phyloP scores from a whole-genome alignment of 2,797 vertebrate genomes.

The Podarcis siculus region DNA sequence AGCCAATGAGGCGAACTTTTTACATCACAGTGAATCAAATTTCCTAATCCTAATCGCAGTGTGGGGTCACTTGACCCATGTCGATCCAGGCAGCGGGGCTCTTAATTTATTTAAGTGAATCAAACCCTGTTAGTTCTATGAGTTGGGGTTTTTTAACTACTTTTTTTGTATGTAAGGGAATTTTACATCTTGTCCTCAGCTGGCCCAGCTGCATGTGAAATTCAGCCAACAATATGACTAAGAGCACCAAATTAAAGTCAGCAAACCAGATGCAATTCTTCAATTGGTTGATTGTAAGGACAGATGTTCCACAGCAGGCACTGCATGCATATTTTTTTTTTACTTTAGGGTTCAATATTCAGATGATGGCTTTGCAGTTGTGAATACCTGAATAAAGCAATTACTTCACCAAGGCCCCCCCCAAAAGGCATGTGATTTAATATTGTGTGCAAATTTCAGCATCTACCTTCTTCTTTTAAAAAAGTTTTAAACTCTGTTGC shows the following conservation, averaged over 20 bases:
- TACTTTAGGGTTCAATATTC: background rate
- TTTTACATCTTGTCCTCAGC: conserved; percentile 28
- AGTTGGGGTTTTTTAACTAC: background rate
- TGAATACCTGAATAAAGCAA: background rate
- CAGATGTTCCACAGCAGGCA: conserved; percentile 10
- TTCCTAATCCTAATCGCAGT: background rate
- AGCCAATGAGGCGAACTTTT: conserved; percentile 19
- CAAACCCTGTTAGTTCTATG: background rate
- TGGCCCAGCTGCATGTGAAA: conserved; percentile 11
- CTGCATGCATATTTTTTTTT: background rate
- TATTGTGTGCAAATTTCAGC: background rate
- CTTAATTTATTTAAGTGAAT: background rate
- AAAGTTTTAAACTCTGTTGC: background rate
- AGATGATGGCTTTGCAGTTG: background rate
- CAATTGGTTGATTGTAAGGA: conserved; percentile 19
- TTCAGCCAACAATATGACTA: conserved; percentile 23
- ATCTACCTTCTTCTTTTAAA: background rate
- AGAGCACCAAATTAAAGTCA: background rate
- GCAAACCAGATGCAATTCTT: conserved; percentile 12
- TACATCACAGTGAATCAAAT: conserved; percentile 16
- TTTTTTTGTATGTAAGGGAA: conserved; percentile 6
- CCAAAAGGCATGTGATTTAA: background rate
- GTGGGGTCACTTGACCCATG: conserved; percentile 2
- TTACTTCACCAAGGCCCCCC: background rate
- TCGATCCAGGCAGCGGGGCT: conserved; percentile 17